Percentiles rank a stretch among this genome's conserved stretches.
These are phyloP conservation scores for Chirona hameri DNA, from an alignment of 2,888 invertebrate species.

Conservation along the genomic window DNA sequence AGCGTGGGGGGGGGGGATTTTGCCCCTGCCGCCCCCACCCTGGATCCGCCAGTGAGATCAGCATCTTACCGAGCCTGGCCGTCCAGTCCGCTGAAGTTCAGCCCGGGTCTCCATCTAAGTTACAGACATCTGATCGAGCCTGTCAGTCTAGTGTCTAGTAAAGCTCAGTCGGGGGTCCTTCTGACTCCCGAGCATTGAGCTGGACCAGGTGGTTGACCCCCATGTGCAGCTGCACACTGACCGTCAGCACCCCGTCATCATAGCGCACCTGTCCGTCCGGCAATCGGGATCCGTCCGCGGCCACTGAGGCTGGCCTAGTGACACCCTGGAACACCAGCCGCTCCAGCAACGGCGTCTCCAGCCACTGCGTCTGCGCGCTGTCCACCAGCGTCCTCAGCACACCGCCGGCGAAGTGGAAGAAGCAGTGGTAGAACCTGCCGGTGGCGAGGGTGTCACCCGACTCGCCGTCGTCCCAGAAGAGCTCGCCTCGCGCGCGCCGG, in stretches of 20 bases:
- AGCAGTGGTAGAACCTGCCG: conserved; percentile 23
- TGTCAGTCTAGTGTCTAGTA: too few relatives aligned
- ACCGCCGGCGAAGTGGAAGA: neutral
- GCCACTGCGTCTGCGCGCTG: too few relatives aligned
- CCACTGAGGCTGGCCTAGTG: conserved; percentile 30
- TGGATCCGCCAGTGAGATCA: too few relatives aligned
- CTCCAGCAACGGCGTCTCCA: too few relatives aligned
- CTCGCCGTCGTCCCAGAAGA: conserved; percentile 40
- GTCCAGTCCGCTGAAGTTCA: too few relatives aligned
- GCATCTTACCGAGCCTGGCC: too few relatives aligned
- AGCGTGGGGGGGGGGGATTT: too few relatives aligned
- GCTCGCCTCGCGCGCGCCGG: conserved; percentile 34
- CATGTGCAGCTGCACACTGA: conserved; percentile 26
- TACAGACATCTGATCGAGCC: too few relatives aligned
- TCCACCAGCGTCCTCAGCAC: conserved; percentile 26
- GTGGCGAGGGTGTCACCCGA: conserved; percentile 23
- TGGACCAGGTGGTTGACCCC: neutral
- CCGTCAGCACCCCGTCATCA: conserved; percentile 22
- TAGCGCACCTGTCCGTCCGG: neutral
- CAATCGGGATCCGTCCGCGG: neutral
- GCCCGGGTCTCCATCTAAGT: too few relatives aligned
- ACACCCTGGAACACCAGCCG: too few relatives aligned
- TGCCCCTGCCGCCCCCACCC: too few relatives aligned
- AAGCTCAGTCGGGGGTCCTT: too few relatives aligned
- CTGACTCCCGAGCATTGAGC: neutral